Evolutionary conservation across 2,113 vertebrate species (phyloP).

Genomic region (Galbula dea): DNA sequence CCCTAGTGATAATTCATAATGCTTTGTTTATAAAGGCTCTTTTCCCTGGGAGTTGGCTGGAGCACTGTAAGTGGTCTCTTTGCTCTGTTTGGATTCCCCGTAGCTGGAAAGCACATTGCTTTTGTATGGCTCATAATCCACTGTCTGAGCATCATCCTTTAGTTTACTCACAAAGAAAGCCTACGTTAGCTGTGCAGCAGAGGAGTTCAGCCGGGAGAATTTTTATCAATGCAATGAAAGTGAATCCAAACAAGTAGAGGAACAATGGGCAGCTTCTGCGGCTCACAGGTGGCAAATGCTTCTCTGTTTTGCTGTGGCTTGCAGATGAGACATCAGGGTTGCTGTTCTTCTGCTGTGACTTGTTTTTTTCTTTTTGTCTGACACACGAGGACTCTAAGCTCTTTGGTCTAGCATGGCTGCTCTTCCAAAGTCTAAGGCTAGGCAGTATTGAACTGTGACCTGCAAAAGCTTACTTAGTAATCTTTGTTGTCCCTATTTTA

Average conservation of each 20-base stretch:
- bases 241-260: neutral
- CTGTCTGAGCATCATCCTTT: neutral
- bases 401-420: neutral
- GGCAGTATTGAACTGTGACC: neutral
- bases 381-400: neutral
- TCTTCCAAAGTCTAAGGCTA: neutral
- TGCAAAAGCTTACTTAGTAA: neutral
- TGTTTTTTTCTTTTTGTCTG: neutral
- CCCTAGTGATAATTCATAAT: neutral
- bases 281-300: neutral
- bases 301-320: neutral
- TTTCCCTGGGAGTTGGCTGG: neutral
- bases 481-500: neutral
- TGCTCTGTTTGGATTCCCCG: neutral
- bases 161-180: neutral
- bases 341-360: neutral
- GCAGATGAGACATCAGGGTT: rapidly evolving
- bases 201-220: neutral
- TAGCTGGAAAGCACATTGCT: neutral
- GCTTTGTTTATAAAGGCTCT: neutral
- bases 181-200: neutral
- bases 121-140: neutral
- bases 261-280: neutral
- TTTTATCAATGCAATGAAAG: neutral
- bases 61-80: neutral